Evolutionary conservation across 1,140 invertebrate genomes (phyloP), one percentile per base, ranked within the genome.

Genomic region (Nasonia giraulti): DNA sequence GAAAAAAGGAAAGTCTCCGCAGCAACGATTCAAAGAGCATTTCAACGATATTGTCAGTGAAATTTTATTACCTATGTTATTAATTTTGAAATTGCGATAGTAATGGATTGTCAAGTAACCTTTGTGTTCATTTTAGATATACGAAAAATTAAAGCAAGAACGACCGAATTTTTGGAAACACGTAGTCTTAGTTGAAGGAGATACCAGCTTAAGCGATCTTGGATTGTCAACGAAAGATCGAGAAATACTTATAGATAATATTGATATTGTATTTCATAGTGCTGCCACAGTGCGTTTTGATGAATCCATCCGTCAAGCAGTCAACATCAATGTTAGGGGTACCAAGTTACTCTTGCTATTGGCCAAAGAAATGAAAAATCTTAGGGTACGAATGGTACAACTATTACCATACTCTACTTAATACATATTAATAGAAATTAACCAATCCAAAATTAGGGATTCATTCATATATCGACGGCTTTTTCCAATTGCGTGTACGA

Each of bases 231-330:
- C 91, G 4, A 88, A 93, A 40, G 93, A 95, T 89, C 87, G 91
- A 8, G 81, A 94, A 75, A 85, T 91, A 7, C 87, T 97, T 6
- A 87, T 89, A 73, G 89, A 94, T 85, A 87, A 86, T 27, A 88
- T 88, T 1, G 83, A 95, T 37, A 93, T 98, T 75, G 95, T 98
- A 23, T 97, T 98, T 90, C 97, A 98, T 89, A 96, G 95, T 7
- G 98, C 98, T 3, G 98, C 98, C 0, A 98, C 97, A 23, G 95
- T 98, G 12, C 95, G 96, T 89, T 98, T 98, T 91, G 96, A 98
- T 91, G 97, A 98, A 91, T 94, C 95, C 71, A 91, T 98, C 23
- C 95, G 95, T 89, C 81, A 89, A n/a, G 94, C 95, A 0, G 92
- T 94, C 33, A 92, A 93, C 47, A 94, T 95, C 44, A 96, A 96